Evolutionary conservation across 2,888 invertebrate genomes (phyloP), one percentile per base, ranked within the genome.

Genomic region (Chaetoderma sp.): DNA sequence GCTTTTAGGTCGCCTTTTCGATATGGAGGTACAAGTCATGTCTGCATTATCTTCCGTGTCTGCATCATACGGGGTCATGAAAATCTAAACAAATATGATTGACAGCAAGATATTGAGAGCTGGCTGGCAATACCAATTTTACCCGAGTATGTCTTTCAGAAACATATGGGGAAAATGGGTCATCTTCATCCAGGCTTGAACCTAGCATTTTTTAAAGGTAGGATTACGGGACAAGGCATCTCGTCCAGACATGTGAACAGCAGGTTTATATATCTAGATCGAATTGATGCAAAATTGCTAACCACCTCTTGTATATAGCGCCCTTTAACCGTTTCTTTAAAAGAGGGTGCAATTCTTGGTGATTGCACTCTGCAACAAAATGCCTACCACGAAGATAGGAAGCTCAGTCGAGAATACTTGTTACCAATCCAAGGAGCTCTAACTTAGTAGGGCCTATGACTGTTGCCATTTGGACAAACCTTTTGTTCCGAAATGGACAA

Each of bases 11-110:
- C 39, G n/a, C 39, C 10, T 10, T 36, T 36, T 10, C n/a, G 39
- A n/a, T n/a, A 13, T 10, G 39, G 39, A 13, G n/a, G n/a, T 13
- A n/a, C 10, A 10, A 36, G 39, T 13, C 39, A 36, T 13, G 23
- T n/a, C 8, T 8, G 47, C 8, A 47, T 47, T 23, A 47, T 47
- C 21, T 52, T 52, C 52, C 16, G 30, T 52, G 21, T 52, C 52
- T 2, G 30, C 52, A 52, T 52, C 52, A 52, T 52, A 52, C 28
- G n/a, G n/a, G n/a, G n/a, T n/a, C n/a, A n/a, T n/a, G n/a, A n/a
- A n/a, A n/a, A n/a, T n/a, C n/a, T n/a, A n/a, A n/a, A n/a, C n/a
- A n/a, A n/a, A n/a, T n/a, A n/a, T n/a, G n/a, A n/a, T n/a, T n/a
- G n/a, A n/a, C n/a, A n/a, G n/a, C n/a, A n/a, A n/a, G n/a, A n/a